A percentile compares a stretch with the other conserved stretches of the same genome.
These are phyloP conservation scores for Tetraodon nigroviridis DNA, from an alignment of 2,113 vertebrate species.

Conservation along the genomic window DNA sequence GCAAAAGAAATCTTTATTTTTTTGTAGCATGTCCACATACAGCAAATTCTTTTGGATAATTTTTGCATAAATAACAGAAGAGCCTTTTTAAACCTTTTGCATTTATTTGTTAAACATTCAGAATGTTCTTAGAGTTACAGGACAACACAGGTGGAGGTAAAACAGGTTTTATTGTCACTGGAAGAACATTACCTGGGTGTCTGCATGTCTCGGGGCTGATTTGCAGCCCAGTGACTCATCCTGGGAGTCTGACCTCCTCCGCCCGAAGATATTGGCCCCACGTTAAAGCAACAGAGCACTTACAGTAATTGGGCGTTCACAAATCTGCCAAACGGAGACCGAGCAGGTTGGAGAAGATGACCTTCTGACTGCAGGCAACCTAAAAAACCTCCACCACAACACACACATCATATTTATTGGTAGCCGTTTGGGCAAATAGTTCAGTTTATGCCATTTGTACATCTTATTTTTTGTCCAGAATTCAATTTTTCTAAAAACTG, in stretches of 20 bases:
- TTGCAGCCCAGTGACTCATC: slow-evolving; percentile 34
- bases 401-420: slow-evolving; percentile 52
- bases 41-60: too few relatives aligned
- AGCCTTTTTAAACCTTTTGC: slow-evolving; percentile 16
- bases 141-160: neutral
- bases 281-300: slow-evolving; percentile 55
- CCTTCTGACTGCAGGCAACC: slow-evolving; percentile 5
- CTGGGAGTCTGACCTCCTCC: slow-evolving; percentile 44
- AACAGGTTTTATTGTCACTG: slow-evolving; percentile 23
- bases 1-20: too few relatives aligned
- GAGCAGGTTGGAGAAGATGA: slow-evolving; percentile 28
- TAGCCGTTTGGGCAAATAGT: neutral
- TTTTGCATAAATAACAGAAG: slow-evolving; percentile 8
- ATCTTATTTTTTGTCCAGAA: too few relatives aligned
- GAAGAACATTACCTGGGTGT: neutral
- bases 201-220: slow-evolving; percentile 39
- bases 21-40: too few relatives aligned
- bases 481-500: too few relatives aligned
- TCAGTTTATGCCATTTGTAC: too few relatives aligned
- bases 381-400: neutral
- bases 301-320: slow-evolving; percentile 54
- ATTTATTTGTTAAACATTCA: slow-evolving; percentile 29
- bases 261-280: slow-evolving; percentile 29
- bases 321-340: slow-evolving; percentile 39
- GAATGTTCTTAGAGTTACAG: slow-evolving; percentile 9